Percentiles rank a stretch among this genome's conserved stretches.
Conservation (phyloP, 1,140 invertebrate genomes). For the Heliconius hermathena region DNA sequence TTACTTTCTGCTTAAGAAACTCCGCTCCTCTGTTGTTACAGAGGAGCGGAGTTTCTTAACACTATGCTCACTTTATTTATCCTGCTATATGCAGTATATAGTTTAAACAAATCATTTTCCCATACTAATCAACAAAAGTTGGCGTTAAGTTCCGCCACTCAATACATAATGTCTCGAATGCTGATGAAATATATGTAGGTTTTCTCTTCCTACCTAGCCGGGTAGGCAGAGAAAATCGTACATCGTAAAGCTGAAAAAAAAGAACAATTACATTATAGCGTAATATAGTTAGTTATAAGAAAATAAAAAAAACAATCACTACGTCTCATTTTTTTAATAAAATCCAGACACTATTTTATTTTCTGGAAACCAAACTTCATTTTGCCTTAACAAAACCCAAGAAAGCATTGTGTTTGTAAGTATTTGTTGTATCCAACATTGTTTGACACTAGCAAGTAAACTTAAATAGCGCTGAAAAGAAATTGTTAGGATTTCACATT, state of each 20-base stretch:
- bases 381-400: conserved; percentile 5
- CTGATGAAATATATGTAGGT: no score
- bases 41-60: no score
- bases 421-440: conserved; percentile 13
- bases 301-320: background rate
- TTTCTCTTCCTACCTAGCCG: no score
- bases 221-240: no score
- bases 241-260: no score
- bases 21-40: no score
- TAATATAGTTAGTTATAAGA: background rate
- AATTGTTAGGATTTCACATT: conserved; percentile 13
- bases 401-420: conserved; percentile 5
- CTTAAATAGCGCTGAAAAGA: conserved; percentile 12
- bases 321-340: background rate
- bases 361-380: background rate
- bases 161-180: no score
- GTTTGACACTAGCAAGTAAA: conserved; percentile 8
- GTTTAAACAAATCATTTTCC: no score
- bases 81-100: no score
- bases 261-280: no score
- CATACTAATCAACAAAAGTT: background rate
- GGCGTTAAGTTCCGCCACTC: background rate
- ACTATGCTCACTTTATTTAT: no score
- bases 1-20: no score
- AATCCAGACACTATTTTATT: background rate